A percentile compares a stretch with the other conserved stretches of the same genome.
These are phyloP conservation scores for Baryphthengus martii DNA, from an alignment of 2,113 vertebrate species.

Conservation along the genomic window DNA sequence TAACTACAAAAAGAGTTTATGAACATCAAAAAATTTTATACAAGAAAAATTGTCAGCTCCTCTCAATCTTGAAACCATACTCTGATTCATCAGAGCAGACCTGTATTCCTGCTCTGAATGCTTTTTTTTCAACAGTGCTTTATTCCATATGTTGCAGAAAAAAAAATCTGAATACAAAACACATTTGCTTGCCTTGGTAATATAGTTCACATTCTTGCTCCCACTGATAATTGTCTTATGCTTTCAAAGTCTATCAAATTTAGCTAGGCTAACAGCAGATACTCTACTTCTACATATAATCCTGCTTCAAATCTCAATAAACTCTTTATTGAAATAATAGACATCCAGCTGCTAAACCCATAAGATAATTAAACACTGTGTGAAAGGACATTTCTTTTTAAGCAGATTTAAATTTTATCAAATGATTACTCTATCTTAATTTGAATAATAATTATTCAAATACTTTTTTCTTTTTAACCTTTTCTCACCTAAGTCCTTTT, in stretches of 20 bases:
- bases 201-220: background rate
- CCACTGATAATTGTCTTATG: background rate
- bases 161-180: background rate
- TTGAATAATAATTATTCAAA: constrained; percentile 35
- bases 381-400: constrained; percentile 17
- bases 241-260: background rate
- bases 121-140: background rate
- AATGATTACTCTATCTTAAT: background rate
- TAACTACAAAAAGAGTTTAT: background rate
- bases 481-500: background rate
- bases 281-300: background rate
- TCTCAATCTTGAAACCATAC: background rate
- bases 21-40: background rate
- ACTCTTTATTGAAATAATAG: constrained; percentile 32
- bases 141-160: background rate
- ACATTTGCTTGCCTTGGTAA: background rate
- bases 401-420: constrained; percentile 36
- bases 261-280: background rate
- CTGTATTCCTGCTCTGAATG: background rate
- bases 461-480: constrained; percentile 4
- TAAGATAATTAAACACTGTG: constrained; percentile 29
- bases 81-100: background rate
- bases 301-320: constrained; percentile 19
- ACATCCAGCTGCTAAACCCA: background rate
- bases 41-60: background rate